Percentiles rank a stretch among this genome's conserved stretches.
Conservation (phyloP, 2,113 vertebrate species). For the Diadophis punctatus region DNA sequence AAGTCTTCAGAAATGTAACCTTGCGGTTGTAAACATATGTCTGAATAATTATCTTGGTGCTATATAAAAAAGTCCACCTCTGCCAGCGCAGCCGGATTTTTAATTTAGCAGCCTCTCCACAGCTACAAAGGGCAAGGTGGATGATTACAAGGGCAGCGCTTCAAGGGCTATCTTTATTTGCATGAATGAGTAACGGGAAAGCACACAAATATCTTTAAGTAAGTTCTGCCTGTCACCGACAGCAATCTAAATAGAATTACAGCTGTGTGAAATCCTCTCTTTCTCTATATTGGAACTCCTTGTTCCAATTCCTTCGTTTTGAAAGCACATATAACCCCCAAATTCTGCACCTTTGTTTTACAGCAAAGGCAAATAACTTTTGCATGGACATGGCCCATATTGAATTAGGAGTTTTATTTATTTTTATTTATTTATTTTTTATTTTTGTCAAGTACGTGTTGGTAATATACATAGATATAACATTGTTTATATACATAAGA, state of each 20-base stretch:
- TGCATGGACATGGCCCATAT: background rate
- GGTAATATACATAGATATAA: no score
- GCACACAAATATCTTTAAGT: slow-evolving; percentile 77
- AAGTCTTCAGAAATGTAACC: slow-evolving; percentile 66
- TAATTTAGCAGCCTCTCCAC: slow-evolving; percentile 78
- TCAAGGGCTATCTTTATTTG: slow-evolving; percentile 78
- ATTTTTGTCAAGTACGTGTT: no score
- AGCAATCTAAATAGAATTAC: slow-evolving; percentile 79
- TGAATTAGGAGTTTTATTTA: background rate
- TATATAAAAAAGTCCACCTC: slow-evolving; percentile 68
- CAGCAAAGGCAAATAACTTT: background rate
- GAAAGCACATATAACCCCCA: background rate
- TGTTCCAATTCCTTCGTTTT: background rate
- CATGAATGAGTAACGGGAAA: slow-evolving; percentile 79
- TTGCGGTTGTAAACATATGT: slow-evolving; percentile 71
- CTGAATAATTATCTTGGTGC: slow-evolving; percentile 77
- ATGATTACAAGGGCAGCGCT: slow-evolving; percentile 76
- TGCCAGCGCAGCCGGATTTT: slow-evolving; percentile 75
- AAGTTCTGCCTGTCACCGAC: slow-evolving; percentile 77
- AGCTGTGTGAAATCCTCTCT: slow-evolving; percentile 71
- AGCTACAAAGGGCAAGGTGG: slow-evolving; percentile 76
- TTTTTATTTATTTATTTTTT: no score
- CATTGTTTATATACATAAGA: no score
- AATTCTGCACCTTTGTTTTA: background rate
- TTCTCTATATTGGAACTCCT: background rate